Evolutionary conservation across 2,888 invertebrate species (phyloP), one percentile per base, ranked within the genome.

Genomic region (Oxycera nigricornis): DNA sequence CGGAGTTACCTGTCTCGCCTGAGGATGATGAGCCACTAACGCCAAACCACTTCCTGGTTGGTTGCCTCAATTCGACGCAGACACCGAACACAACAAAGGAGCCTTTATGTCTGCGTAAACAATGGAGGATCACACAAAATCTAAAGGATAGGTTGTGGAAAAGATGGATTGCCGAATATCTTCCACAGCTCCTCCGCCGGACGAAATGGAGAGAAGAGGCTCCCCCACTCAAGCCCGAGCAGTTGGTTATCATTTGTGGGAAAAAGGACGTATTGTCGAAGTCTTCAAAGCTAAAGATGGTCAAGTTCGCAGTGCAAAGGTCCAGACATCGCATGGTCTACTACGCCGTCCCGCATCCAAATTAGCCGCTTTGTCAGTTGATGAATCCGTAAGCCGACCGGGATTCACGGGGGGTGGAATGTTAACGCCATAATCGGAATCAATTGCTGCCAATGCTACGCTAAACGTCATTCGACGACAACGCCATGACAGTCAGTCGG

Each of bases 221-320:
- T 30, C 62, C 73, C 41, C 62, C 76, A 1, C 39, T 76, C 70
- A 75, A 1, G 74, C 17, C 31, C 6, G 70, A 52, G 9, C 30
- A 78, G 35, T 46, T 75, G 14, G 78, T 77, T 0, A 30, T 79
- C 2, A 41, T 79, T 6, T 77, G 78, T 17, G 79, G 79, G 6
- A n/a, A 11, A 4, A 50, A n/a, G 11, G 11, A 35, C 35, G 35
- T 35, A 35, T 35, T 7, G 35, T 35, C 11, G 11, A 35, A 6
- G 6, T 35, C 11, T 35, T 35, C 11, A 7, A 35, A 35, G 6
- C 6, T 35, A 35, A 35, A n/a, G 39, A 39, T 0, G 14, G 39
- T n/a, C 9, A 50, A 50, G 50, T 50, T 17, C 17, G 17, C 50
- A n/a, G 17, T 7, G 50, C 50, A 50, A 17, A 50, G 50, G 50